Percentiles rank a stretch among this genome's conserved stretches.
These are phyloP conservation scores for Ctenoplectra terminalis DNA, from an alignment of 1,140 invertebrate species.

Conservation along the genomic window DNA sequence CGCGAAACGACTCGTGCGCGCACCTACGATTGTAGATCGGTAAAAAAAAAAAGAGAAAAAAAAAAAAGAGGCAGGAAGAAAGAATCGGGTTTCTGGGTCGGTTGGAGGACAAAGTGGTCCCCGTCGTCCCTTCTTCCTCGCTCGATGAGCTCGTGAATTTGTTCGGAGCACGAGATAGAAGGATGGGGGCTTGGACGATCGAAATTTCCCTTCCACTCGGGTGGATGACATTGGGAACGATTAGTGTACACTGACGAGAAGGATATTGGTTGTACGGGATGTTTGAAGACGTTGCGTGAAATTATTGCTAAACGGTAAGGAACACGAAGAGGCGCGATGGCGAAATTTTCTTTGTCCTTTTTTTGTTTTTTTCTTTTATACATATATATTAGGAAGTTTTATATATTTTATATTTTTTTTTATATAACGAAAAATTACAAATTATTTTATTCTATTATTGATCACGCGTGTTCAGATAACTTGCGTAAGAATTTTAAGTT, in stretches of 20 bases:
- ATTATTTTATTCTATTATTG: not conserved
- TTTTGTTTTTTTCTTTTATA: not conserved
- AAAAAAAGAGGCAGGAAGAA: not conserved
- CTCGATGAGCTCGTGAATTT: constrained; percentile 49
- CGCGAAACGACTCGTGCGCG: constrained; percentile 36
- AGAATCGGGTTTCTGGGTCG: constrained; percentile 76
- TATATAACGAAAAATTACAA: not conserved
- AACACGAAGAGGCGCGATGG: not conserved
- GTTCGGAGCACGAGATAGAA: not conserved
- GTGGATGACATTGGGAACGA: constrained; percentile 12
- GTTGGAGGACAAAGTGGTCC: constrained; percentile 60
- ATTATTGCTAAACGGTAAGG: not conserved
- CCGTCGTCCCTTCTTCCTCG: constrained; percentile 28
- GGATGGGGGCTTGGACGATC: not conserved
- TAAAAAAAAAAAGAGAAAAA: not conserved
- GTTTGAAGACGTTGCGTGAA: constrained; percentile 20
- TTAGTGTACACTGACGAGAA: not conserved
- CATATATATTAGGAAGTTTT: not conserved
- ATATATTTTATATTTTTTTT: no score
- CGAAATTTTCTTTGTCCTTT: constrained; percentile 1
- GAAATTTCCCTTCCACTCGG: constrained; percentile 7
- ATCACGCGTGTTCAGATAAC: not conserved
- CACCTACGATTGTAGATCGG: constrained; percentile 34
- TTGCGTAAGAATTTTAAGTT: not conserved
- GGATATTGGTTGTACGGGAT: not conserved